phyloP scores from a whole-genome alignment of 2,113 vertebrate genomes.

The Irena cyanogastra region DNA sequence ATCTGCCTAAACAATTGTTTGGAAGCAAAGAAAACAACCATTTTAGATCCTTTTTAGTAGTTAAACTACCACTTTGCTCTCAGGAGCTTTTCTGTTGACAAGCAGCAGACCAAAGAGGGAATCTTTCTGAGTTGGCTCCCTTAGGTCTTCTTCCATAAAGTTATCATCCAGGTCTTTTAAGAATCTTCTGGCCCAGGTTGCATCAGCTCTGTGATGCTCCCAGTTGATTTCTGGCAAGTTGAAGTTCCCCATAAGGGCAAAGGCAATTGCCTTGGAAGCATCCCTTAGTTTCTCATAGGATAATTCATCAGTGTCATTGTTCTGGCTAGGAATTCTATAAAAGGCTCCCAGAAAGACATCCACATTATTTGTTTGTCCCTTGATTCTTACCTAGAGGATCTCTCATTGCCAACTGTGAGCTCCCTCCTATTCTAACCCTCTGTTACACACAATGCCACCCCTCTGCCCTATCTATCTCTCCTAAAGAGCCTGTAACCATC shows the following conservation, averaged over 20 bases:
- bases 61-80: not conserved
- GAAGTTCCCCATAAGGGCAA: not conserved
- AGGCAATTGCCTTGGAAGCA: not conserved
- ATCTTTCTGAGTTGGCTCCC: fast-evolving
- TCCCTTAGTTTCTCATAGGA: not conserved
- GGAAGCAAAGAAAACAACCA: not conserved
- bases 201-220: not conserved
- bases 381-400: not conserved
- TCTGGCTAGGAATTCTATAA: not conserved
- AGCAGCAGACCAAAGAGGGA: not conserved
- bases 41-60: not conserved
- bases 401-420: not conserved
- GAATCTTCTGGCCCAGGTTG: fast-evolving
- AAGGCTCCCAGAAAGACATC: not conserved
- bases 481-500: not conserved
- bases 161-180: not conserved
- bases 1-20: not conserved
- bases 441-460: too few relatives aligned
- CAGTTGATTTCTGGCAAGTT: not conserved
- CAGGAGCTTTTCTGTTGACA: not conserved
- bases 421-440: not conserved
- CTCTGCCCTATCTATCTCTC: not conserved
- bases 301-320: not conserved
- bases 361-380: not conserved
- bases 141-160: not conserved